These are phyloP conservation scores for Podargus strigoides DNA, from an alignment of 2,797 vertebrate genomes.

Conservation along the genomic window DNA sequence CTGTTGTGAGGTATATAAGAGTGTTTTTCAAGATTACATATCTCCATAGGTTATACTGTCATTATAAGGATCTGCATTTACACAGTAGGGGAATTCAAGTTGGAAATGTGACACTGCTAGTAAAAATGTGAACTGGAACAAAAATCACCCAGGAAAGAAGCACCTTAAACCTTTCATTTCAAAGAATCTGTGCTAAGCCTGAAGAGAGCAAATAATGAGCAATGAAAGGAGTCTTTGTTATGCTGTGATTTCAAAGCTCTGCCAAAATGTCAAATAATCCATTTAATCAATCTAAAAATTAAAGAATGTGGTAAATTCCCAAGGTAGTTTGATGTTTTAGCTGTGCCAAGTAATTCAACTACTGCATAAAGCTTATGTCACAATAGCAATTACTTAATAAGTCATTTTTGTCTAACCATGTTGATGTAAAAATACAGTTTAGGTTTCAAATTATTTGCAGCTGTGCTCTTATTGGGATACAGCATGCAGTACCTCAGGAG, in stretches of 20 bases:
- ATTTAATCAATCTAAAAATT: conserved; percentile 81
- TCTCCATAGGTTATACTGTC: conserved; percentile 54
- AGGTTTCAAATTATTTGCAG: conserved; percentile 69
- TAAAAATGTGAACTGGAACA: conserved; percentile 46
- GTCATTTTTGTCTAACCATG: conserved; percentile 63
- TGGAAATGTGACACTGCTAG: conserved; percentile 34
- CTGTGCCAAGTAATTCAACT: conserved; percentile 66
- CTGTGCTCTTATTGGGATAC: conserved; percentile 44
- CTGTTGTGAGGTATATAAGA: conserved; percentile 44
- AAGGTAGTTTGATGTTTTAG: conserved; percentile 58
- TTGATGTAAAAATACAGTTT: conserved; percentile 70
- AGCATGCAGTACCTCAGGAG: conserved; percentile 7
- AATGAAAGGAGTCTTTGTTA: conserved; percentile 73
- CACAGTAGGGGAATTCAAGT: conserved; percentile 45
- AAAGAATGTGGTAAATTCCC: conserved; percentile 70
- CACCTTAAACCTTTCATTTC: conserved; percentile 66
- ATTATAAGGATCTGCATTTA: conserved; percentile 50
- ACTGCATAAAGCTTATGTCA: conserved; percentile 67
- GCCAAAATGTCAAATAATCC: conserved; percentile 79
- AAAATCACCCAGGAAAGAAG: conserved; percentile 63
- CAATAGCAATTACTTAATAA: conserved; percentile 74
- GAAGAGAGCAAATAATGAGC: conserved; percentile 68
- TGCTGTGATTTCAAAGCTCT: conserved; percentile 64
- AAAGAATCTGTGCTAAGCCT: conserved; percentile 61
- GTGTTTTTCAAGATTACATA: conserved; percentile 30